Percentiles rank a stretch among this genome's conserved stretches.
Evolutionary conservation across 2,113 vertebrate species (phyloP).

Genomic region (Gopherus evgoodei): DNA sequence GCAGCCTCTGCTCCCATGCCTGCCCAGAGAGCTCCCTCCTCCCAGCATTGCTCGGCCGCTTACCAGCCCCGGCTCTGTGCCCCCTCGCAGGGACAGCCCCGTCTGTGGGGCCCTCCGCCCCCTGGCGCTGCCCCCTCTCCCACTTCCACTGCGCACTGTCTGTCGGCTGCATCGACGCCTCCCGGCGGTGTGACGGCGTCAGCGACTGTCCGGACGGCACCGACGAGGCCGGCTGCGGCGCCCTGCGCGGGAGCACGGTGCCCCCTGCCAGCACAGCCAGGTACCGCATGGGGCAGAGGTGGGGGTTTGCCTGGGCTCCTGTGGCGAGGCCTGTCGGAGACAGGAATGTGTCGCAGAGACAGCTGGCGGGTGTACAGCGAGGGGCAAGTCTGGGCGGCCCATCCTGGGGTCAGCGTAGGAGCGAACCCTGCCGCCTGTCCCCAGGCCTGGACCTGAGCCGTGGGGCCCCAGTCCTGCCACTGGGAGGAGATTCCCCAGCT

Average conservation of each 20-base stretch:
- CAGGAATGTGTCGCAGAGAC: too few relatives aligned
- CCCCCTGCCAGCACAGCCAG: not conserved
- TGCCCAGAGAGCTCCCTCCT: too few relatives aligned
- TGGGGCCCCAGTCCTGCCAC: not conserved
- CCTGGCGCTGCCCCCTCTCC: constrained; percentile 53
- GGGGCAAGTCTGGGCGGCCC: not conserved
- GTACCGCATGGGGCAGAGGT: not conserved
- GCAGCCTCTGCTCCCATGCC: too few relatives aligned
- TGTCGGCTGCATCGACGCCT: constrained; percentile 73
- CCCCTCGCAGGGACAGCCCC: not conserved
- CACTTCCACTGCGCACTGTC: constrained; percentile 81
- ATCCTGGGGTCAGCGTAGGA: not conserved
- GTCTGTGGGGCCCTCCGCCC: not conserved
- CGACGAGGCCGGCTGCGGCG: constrained; percentile 80
- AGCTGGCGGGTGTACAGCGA: too few relatives aligned
- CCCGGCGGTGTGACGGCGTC: constrained; percentile 76
- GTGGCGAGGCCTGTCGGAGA: not conserved
- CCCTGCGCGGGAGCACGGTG: not conserved
- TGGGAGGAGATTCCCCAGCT: too few relatives aligned
- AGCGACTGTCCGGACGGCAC: constrained; percentile 79
- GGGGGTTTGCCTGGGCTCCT: too few relatives aligned
- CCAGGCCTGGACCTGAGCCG: too few relatives aligned
- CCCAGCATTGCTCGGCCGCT: too few relatives aligned
- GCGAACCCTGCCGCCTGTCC: too few relatives aligned
- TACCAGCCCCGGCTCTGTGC: too few relatives aligned